phyloP scores from a whole-genome alignment of 2,797 vertebrate species.

The Melanotaenia trifasciata region DNA sequence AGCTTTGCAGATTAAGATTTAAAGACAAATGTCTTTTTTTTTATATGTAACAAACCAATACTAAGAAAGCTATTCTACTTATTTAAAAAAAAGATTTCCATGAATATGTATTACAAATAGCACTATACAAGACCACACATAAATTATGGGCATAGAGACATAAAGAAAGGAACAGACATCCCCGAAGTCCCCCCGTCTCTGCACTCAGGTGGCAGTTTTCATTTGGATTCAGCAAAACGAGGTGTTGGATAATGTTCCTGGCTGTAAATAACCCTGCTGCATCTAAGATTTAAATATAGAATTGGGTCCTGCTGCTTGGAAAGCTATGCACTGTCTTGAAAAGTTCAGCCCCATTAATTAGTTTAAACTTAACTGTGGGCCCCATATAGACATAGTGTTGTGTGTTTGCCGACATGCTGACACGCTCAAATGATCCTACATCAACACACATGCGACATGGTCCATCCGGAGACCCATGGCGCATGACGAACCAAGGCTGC shows the following conservation, averaged over 20 bases:
- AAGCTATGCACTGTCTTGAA: constrained; percentile 82
- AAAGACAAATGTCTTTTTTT: background rate
- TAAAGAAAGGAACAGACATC: constrained; percentile 11
- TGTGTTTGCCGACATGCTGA: constrained; percentile 54
- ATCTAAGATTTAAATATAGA: constrained; percentile 82
- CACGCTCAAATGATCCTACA: constrained; percentile 75
- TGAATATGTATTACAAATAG: background rate
- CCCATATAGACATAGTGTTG: constrained; percentile 61
- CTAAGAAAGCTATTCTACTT: background rate
- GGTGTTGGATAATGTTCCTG: constrained; percentile 81
- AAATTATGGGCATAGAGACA: background rate
- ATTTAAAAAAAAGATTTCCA: background rate
- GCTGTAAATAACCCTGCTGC: constrained; percentile 83
- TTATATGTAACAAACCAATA: background rate
- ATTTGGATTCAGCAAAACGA: constrained; percentile 75
- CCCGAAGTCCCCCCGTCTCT: constrained; percentile 26
- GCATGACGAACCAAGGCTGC: constrained; percentile 64
- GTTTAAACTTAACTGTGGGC: constrained; percentile 74
- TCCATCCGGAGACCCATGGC: constrained; percentile 60
- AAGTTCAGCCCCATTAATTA: constrained; percentile 84
- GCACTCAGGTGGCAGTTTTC: constrained; percentile 68
- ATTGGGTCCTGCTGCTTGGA: constrained; percentile 77
- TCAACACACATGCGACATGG: constrained; percentile 79
- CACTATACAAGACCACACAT: background rate
- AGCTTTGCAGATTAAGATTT: background rate